These are phyloP conservation scores for Drosophila leonis DNA, from an alignment of 2,888 invertebrate species.

Conservation along the genomic window DNA sequence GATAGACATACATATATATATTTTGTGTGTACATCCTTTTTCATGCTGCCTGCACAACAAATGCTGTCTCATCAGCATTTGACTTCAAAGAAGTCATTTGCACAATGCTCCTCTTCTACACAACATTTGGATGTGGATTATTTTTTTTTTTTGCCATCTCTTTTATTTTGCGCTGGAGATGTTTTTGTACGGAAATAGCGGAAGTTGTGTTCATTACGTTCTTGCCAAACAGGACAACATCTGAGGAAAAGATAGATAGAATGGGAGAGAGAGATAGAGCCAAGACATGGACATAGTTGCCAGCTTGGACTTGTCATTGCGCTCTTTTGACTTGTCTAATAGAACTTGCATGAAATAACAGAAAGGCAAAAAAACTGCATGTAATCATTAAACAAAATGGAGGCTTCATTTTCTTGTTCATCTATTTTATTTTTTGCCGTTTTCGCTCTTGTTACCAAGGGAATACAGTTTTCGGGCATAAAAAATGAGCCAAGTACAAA, in stretches of 20 bases:
- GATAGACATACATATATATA: background rate
- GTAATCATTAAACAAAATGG: constrained; percentile 65
- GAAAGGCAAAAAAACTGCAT: constrained; percentile 60
- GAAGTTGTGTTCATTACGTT: constrained; percentile 79
- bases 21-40: constrained; percentile 48
- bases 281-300: constrained; percentile 44
- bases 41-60: constrained; percentile 70
- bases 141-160: constrained; percentile 2
- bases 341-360: constrained; percentile 47
- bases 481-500: constrained; percentile 25
- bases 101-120: constrained; percentile 55
- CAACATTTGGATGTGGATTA: constrained; percentile 8
- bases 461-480: constrained; percentile 20
- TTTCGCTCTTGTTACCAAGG: background rate
- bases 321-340: constrained; percentile 39
- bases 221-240: constrained; percentile 68
- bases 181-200: constrained; percentile 60
- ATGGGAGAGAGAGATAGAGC: background rate
- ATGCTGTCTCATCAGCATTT: constrained; percentile 77
- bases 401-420: constrained; percentile 39
- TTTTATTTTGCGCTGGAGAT: constrained; percentile 19
- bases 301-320: constrained; percentile 50
- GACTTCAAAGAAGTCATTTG: constrained; percentile 79
- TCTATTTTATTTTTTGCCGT: constrained; percentile 10
- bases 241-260: background rate